These are phyloP conservation scores for Cynoglossus semilaevis DNA, from an alignment of 2,113 vertebrate species.

Conservation along the genomic window DNA sequence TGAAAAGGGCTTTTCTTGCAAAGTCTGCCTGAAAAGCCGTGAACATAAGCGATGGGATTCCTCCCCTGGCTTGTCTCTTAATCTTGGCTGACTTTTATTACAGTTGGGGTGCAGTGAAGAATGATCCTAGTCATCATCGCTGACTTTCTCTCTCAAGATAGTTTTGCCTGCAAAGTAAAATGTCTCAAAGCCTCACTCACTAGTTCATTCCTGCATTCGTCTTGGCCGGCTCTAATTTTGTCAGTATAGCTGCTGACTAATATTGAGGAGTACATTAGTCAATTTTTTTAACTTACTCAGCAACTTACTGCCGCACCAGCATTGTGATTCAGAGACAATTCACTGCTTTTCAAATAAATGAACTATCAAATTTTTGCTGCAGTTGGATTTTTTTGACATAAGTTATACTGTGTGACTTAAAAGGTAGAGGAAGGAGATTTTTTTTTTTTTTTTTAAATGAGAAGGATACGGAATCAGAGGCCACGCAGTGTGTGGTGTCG, in stretches of 20 bases:
- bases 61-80: constrained; percentile 19
- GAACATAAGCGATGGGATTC: constrained; percentile 30
- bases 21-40: constrained; percentile 20
- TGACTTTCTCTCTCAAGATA: no score
- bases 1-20: constrained; percentile 10
- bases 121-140: no score
- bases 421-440: no score
- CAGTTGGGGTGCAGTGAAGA: no score
- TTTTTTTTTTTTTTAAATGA: no score
- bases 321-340: not conserved
- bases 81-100: constrained; percentile 15
- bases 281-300: not conserved
- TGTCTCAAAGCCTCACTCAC: not conserved
- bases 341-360: not conserved
- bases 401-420: not conserved
- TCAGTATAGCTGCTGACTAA: no score
- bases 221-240: no score
- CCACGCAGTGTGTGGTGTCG: no score
- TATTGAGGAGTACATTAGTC: not conserved
- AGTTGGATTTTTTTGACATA: not conserved
- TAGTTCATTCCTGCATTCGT: no score
- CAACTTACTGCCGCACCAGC: not conserved
- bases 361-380: not conserved
- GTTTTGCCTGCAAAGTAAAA: not conserved
- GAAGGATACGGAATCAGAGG: no score